Conservation (phyloP, 2,113 vertebrate genomes). For the Electrona antarctica region DNA sequence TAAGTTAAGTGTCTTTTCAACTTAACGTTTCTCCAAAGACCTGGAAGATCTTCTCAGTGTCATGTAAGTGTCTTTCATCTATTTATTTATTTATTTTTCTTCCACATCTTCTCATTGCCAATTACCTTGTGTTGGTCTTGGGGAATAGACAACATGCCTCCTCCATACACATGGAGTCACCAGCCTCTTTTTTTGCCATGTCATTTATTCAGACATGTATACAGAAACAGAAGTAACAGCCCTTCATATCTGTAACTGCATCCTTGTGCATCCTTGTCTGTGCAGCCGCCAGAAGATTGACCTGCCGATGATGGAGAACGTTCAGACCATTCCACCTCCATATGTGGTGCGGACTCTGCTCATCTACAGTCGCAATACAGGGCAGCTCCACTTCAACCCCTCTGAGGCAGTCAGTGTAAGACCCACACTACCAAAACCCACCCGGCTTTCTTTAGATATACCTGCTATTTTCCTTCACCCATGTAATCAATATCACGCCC, state of each 20-base stretch:
- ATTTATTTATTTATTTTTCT: background rate
- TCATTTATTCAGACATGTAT: background rate
- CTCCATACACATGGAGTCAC: too few relatives aligned
- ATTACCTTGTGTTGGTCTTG: too few relatives aligned
- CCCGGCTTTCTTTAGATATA: background rate
- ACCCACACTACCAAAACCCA: background rate
- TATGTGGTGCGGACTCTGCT: slow-evolving; percentile 91
- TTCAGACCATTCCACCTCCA: slow-evolving; percentile 91
- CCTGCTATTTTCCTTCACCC: too few relatives aligned
- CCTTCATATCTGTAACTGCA: background rate
- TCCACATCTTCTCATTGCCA: too few relatives aligned
- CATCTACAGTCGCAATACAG: slow-evolving; percentile 86
- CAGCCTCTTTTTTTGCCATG: too few relatives aligned
- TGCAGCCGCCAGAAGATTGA: slow-evolving; percentile 91
- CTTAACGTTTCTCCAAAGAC: slow-evolving; percentile 75
- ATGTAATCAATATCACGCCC: too few relatives aligned
- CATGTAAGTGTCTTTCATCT: slow-evolving; percentile 83
- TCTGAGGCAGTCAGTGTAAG: slow-evolving; percentile 88
- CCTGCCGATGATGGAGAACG: slow-evolving; percentile 87
- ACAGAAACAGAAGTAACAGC: background rate
- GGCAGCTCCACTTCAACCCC: slow-evolving; percentile 85
- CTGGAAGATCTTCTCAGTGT: slow-evolving; percentile 94
- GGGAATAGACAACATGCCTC: too few relatives aligned
- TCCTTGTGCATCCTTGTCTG: slow-evolving; percentile 5
- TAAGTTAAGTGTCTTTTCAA: slow-evolving; percentile 41